Percentiles rank a stretch among this genome's conserved stretches.
Evolutionary conservation across 2,113 vertebrate genomes (phyloP).

Genomic region (Prionailurus bengalensis): DNA sequence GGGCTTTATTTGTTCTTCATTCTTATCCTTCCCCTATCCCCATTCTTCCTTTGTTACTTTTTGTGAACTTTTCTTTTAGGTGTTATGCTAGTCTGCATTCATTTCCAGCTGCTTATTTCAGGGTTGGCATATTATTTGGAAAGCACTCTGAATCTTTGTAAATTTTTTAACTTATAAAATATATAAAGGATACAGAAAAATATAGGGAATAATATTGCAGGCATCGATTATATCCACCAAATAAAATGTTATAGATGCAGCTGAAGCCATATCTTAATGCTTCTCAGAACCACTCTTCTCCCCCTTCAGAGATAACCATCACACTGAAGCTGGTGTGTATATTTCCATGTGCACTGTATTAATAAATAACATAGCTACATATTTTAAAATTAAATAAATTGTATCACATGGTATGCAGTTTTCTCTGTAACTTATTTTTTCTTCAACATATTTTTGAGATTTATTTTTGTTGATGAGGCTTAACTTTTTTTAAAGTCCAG

Average conservation of each 20-base stretch:
- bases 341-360: not conserved
- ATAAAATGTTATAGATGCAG: not conserved
- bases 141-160: not conserved
- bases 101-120: not conserved
- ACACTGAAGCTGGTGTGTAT: not conserved
- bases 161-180: not conserved
- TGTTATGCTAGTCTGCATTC: not conserved
- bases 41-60: not conserved
- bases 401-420: not conserved
- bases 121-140: not conserved
- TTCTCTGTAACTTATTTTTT: not conserved
- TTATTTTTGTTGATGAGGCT: not conserved
- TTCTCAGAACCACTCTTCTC: not conserved
- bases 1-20: not conserved
- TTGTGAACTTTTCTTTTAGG: not conserved
- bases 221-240: not conserved
- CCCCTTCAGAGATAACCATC: not conserved
- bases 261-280: not conserved
- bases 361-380: not conserved
- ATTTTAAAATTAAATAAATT: not conserved
- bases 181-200: not conserved
- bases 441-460: not conserved
- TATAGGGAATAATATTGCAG: not conserved
- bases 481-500: not conserved
- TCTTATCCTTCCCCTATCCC: not conserved